phyloP scores from a whole-genome alignment of 2,888 invertebrate species.

The Thelaira solivaga region DNA sequence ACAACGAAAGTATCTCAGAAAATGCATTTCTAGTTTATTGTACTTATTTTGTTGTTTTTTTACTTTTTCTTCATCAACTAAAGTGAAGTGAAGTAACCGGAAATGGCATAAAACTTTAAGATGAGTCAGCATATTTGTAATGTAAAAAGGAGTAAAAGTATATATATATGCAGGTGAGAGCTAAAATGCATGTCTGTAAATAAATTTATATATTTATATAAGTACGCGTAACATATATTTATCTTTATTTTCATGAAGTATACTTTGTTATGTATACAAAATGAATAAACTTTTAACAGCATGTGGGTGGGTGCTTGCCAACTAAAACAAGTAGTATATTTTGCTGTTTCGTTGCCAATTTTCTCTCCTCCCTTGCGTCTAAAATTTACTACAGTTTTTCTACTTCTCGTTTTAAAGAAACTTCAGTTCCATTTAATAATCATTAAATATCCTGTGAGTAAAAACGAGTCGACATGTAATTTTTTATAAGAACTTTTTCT shows the following conservation, averaged over 20 bases:
- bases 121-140: slow-evolving; percentile 13
- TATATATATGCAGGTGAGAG: not conserved
- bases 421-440: slow-evolving; percentile 33
- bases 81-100: slow-evolving; percentile 36
- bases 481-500: slow-evolving; percentile 36
- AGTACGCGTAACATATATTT: not conserved
- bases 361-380: slow-evolving; percentile 11
- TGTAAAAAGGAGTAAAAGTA: not conserved
- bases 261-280: not conserved
- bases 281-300: not conserved
- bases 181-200: not conserved
- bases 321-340: not conserved
- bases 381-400: not conserved
- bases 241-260: slow-evolving; percentile 1
- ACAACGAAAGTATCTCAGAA: too few relatives aligned
- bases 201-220: not conserved
- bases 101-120: slow-evolving; percentile 37
- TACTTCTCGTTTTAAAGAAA: not conserved
- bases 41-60: not conserved
- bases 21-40: not conserved
- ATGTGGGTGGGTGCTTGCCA: not conserved
- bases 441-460: slow-evolving; percentile 43
- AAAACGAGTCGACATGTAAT: slow-evolving; percentile 27
- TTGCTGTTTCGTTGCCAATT: slow-evolving; percentile 10
- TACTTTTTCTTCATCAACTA: not conserved